Base-by-base conservation (phyloP, 2,888 invertebrate genomes). In the Aricia artaxerxes region DNA sequence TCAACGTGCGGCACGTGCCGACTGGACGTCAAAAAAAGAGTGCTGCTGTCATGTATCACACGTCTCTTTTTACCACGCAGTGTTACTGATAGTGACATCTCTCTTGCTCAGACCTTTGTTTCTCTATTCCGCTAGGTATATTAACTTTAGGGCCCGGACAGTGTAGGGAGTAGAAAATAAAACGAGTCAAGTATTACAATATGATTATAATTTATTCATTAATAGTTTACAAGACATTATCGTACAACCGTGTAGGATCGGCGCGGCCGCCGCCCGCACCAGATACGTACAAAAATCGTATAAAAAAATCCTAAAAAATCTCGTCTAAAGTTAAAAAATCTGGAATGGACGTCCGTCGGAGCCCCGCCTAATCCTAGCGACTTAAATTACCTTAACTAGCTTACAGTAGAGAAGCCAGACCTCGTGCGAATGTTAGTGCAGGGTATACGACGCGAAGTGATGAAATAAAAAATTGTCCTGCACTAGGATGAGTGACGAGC, bases 161-260 rank as follows among this genome's bases (percentile, higher is more conserved):
- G 13, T 13, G 40, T 24, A 44, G n/a, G 69, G 2, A 49, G 13
- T 24, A 16, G n/a, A 16, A 78, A 83, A 91, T 92, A 83, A 93
- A 91, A 92, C 89, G 86, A 61, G 81, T 3, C 81, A 13, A n/a
- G 5, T 79, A 64, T 77, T 92, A 92, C 92, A 93, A 92, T 94
- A 92, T 90, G 93, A 93, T 94, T 94, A 94, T 94, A 93, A 93
- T 94, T 93, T 94, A 94, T 93, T 93, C 84, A 93, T 92, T 92
- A 94, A 93, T 94, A 95, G 94, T 94, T 93, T 94, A 94, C 93
- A 94, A 92, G 91, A 93, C 90, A 88, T 92, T 92, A 93, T 93
- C 92, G 92, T 93, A 93, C 92, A 93, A 92, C 91, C 88, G 89
- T 90, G 90, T 87, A 85, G 86, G 90, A 89, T 88, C 87, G 89